Conservation (phyloP, 2,113 vertebrate genomes). For the Phycodurus eques region DNA sequence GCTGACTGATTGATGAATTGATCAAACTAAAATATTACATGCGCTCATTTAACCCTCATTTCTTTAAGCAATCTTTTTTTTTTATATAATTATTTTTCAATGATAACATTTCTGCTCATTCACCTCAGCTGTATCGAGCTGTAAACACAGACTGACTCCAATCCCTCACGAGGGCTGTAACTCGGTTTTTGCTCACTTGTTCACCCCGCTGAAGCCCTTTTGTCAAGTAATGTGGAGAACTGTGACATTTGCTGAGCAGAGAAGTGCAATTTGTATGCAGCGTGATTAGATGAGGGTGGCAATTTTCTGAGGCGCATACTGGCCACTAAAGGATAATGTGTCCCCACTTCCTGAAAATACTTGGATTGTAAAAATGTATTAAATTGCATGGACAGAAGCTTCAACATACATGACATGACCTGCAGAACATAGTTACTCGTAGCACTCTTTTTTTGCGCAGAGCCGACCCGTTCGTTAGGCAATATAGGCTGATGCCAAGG, state of each 20-base stretch:
- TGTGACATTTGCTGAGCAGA: slow-evolving; percentile 38
- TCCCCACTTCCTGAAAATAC: slow-evolving; percentile 28
- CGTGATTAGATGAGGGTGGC: slow-evolving; percentile 51
- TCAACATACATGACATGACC: neutral
- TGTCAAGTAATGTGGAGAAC: slow-evolving; percentile 54
- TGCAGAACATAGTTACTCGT: neutral
- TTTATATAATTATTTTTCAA: neutral
- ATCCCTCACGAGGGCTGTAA: slow-evolving; percentile 1
- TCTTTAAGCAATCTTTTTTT: neutral
- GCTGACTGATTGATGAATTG: neutral
- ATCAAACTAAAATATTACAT: neutral
- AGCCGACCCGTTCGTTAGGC: no score
- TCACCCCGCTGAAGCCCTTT: slow-evolving; percentile 32
- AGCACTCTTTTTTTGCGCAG: no score
- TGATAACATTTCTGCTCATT: neutral
- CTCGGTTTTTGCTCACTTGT: slow-evolving; percentile 17
- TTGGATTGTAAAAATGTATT: neutral
- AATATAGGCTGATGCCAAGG: no score
- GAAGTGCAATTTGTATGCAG: slow-evolving; percentile 32
- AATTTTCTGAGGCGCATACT: slow-evolving; percentile 31
- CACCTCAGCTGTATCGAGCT: neutral
- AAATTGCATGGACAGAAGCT: neutral
- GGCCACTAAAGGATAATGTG: slow-evolving; percentile 42
- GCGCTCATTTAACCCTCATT: neutral
- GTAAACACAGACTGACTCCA: neutral